Percentiles rank a stretch among this genome's conserved stretches.
phyloP scores from a whole-genome alignment of 2,113 vertebrate species.

The Lophochroa leadbeateri region DNA sequence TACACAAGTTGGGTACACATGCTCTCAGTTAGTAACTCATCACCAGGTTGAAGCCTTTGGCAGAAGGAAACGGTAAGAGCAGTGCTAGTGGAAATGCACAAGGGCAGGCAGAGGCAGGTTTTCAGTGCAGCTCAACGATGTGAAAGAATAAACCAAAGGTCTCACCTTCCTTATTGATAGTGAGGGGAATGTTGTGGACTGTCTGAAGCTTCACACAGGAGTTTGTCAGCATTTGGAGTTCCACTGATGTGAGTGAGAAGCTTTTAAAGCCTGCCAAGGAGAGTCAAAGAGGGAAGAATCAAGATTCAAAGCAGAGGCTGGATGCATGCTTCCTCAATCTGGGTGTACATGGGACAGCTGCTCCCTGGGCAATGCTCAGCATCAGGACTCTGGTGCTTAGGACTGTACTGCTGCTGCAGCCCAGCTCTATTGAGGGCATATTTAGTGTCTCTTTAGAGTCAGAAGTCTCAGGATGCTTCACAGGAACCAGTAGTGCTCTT shows the following conservation, averaged over 20 bases:
- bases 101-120: neutral
- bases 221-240: slow-evolving; percentile 96
- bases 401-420: neutral
- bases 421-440: neutral
- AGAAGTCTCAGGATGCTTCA: neutral
- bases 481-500: neutral
- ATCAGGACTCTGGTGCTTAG: fast-evolving
- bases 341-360: neutral
- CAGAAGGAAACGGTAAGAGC: neutral
- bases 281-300: neutral
- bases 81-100: neutral
- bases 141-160: neutral
- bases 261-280: slow-evolving; percentile 87
- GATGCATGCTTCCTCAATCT: neutral
- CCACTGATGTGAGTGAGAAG: slow-evolving; percentile 89
- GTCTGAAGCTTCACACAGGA: slow-evolving; percentile 98
- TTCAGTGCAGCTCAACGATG: neutral
- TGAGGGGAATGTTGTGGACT: slow-evolving; percentile 92
- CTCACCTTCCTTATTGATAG: slow-evolving; percentile 92
- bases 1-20: neutral
- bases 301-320: neutral
- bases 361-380: neutral
- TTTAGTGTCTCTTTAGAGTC: neutral
- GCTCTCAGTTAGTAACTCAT: neutral
- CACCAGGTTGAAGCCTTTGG: neutral